Conservation (phyloP, 2,113 vertebrate genomes). For the Typhlomys cinereus region DNA sequence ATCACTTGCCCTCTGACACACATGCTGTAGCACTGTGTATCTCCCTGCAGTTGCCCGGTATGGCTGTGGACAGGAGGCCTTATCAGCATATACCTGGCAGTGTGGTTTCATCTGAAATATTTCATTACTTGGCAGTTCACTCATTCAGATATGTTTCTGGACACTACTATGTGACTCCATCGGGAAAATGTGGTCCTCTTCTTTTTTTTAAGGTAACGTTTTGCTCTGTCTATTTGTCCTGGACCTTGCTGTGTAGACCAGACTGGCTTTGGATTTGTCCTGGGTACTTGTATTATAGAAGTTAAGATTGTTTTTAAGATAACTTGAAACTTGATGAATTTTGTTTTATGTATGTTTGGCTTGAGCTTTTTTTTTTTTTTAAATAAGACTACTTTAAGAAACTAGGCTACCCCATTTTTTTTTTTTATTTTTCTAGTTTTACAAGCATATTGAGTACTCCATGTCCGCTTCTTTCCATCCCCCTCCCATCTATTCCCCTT, state of each 20-base stretch:
- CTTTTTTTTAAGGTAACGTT: no score
- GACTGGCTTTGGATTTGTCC: neutral
- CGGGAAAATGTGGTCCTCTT: no score
- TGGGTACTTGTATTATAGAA: neutral
- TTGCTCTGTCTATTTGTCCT: neutral
- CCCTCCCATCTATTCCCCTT: no score
- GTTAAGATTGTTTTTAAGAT: neutral
- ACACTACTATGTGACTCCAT: no score
- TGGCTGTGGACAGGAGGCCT: neutral
- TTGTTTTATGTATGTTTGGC: neutral
- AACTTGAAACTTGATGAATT: neutral
- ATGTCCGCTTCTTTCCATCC: no score
- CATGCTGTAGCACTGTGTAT: neutral
- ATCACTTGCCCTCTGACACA: neutral
- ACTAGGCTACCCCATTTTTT: neutral
- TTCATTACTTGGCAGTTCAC: slow-evolving; percentile 14
- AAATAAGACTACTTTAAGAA: neutral
- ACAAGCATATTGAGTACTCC: no score
- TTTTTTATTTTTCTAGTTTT: no score
- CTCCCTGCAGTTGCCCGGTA: no score
- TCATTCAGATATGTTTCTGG: slow-evolving; percentile 1
- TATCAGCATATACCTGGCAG: no score
- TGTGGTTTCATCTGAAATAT: slow-evolving; percentile 3
- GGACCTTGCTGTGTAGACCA: neutral
- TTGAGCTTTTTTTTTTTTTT: slow-evolving; percentile 24